A percentile compares a stretch with the other conserved stretches of the same genome.
Evolutionary conservation across 1,140 invertebrate genomes (phyloP).

Genomic region (Rhynchophorus ferrugineus): DNA sequence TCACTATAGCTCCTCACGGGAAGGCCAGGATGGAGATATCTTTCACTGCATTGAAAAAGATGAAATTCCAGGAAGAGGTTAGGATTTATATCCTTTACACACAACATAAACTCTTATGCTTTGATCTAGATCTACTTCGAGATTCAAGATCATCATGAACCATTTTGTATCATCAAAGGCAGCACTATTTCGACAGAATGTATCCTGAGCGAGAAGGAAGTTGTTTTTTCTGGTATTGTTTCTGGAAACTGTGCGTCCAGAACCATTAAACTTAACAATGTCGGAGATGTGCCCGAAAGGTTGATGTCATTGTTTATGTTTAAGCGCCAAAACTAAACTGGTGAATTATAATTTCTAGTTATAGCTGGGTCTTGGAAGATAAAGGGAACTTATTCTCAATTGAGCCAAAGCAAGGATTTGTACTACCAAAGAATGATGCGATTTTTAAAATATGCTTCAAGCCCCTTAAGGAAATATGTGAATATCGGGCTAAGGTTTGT

Average conservation of each 20-base stretch:
- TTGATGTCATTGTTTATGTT: constrained; percentile 8
- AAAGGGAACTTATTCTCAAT: constrained; percentile 10
- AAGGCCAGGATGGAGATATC: constrained; percentile 10
- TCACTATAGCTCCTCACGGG: constrained; percentile 3
- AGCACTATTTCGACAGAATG: constrained; percentile 37
- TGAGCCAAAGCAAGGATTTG: constrained; percentile 38
- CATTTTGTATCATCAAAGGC: constrained; percentile 37
- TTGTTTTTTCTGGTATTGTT: constrained; percentile 38
- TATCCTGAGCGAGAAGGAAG: constrained; percentile 31
- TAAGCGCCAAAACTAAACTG: not conserved
- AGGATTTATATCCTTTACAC: constrained; percentile 2
- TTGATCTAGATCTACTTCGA: constrained; percentile 28
- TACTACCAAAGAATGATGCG: constrained; percentile 35
- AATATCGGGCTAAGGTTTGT: constrained; percentile 16
- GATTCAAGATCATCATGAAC: constrained; percentile 30
- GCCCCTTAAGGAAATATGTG: constrained; percentile 30
- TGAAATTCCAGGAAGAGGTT: constrained; percentile 15
- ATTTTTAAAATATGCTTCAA: constrained; percentile 38
- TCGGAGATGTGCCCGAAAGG: constrained; percentile 42
- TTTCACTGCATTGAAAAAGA: constrained; percentile 1
- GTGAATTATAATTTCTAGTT: constrained; percentile 22
- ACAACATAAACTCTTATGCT: constrained; percentile 1
- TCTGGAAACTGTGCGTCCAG: constrained; percentile 28
- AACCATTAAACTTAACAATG: constrained; percentile 38
- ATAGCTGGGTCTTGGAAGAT: constrained; percentile 15